These are phyloP conservation scores for Ennomos quercinarius DNA, from an alignment of 2,888 invertebrate species.

Conservation along the genomic window DNA sequence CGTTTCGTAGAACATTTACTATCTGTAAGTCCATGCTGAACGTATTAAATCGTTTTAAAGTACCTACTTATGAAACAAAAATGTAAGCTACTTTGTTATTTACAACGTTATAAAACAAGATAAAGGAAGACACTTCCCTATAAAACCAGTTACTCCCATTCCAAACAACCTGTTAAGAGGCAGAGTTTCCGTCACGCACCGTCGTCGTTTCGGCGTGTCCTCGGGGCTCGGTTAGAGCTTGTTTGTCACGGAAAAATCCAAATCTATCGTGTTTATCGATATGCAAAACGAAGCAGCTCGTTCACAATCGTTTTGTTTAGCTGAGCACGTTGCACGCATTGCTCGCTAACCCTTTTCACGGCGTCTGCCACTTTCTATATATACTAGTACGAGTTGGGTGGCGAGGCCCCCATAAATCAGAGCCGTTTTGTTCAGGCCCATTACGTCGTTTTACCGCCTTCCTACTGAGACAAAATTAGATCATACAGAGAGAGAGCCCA, in stretches of 20 bases:
- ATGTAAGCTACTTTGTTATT: conserved; percentile 21
- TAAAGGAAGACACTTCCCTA: conserved; percentile 22
- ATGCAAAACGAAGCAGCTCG: conserved; percentile 45
- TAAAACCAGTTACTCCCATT: conserved; percentile 22
- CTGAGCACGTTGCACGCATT: conserved; percentile 61
- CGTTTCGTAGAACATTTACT: too few relatives aligned
- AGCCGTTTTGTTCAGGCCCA: conserved; percentile 78
- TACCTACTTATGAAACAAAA: conserved; percentile 11
- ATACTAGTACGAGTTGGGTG: conserved; percentile 69
- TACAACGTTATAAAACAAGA: conserved; percentile 25
- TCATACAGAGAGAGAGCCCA: conserved; percentile 72
- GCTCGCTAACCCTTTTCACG: conserved; percentile 71
- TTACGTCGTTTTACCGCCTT: conserved; percentile 80
- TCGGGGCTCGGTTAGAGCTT: conserved; percentile 13
- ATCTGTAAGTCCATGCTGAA: too few relatives aligned
- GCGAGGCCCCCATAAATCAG: conserved; percentile 76
- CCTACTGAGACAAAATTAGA: conserved; percentile 80
- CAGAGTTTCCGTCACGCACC: conserved; percentile 29
- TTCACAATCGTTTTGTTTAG: conserved; percentile 57
- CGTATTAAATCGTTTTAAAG: too few relatives aligned
- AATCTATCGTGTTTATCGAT: conserved; percentile 33
- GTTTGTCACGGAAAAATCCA: conserved; percentile 28
- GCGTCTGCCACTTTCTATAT: conserved; percentile 76
- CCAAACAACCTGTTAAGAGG: conserved; percentile 28
- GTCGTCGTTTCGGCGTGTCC: conserved; percentile 12